Conservation (phyloP, 2,797 vertebrate genomes). For the Spinibarbus caldwelli region DNA sequence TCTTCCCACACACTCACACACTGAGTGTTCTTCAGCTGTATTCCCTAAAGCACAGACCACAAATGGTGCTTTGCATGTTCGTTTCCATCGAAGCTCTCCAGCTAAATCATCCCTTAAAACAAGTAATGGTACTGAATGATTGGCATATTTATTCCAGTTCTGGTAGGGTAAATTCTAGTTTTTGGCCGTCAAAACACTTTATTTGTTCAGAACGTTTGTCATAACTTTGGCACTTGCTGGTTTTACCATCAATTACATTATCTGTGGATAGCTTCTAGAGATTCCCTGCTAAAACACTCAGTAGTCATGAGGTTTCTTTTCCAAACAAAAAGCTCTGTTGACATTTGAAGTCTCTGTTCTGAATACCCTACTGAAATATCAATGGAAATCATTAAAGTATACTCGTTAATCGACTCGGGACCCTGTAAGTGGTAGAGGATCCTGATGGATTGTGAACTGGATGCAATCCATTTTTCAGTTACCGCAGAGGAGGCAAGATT, state of each 20-base stretch:
- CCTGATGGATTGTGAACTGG: constrained; percentile 38
- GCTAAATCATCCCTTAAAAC: neutral
- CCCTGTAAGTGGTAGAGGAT: constrained; percentile 10
- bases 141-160: neutral
- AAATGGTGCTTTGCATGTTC: constrained; percentile 32
- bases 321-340: constrained; percentile 3
- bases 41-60: constrained; percentile 26
- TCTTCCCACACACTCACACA: constrained; percentile 40
- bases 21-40: constrained; percentile 33
- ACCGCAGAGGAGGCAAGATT: constrained; percentile 26
- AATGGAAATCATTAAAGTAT: constrained; percentile 17
- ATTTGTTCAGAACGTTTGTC: neutral
- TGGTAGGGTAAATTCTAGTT: neutral
- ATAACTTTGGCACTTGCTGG: neutral
- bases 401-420: constrained; percentile 43
- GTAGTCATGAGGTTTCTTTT: neutral
- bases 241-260: neutral
- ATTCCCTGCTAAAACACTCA: neutral
- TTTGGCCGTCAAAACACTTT: neutral
- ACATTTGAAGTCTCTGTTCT: constrained; percentile 9
- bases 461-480: constrained; percentile 35
- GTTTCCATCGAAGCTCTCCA: constrained; percentile 2
- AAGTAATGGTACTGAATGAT: neutral
- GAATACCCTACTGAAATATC: constrained; percentile 31
- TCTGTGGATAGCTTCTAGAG: neutral